Evolutionary conservation across 2,888 invertebrate genomes (phyloP).

Genomic region (Eilema griseolum): DNA sequence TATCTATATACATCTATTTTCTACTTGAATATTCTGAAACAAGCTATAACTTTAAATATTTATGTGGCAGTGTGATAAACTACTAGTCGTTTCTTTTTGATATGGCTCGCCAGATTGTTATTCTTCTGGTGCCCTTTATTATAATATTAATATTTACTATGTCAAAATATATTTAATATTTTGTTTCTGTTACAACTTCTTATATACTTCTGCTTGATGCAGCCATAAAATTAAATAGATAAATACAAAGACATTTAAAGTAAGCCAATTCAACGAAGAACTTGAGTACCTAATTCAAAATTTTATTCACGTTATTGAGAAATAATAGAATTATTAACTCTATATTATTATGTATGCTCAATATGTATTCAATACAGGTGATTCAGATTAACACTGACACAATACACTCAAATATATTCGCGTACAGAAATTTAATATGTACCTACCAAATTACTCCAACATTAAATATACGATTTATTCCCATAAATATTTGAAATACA

Average conservation of each 20-base stretch:
- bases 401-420: constrained; percentile 35
- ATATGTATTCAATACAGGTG: constrained; percentile 31
- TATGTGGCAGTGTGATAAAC: constrained; percentile 30
- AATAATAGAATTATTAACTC: constrained; percentile 24
- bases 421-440: constrained; percentile 16
- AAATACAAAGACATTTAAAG: constrained; percentile 43
- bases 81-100: neutral
- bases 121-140: neutral
- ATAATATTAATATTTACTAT: neutral
- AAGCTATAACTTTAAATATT: constrained; percentile 15
- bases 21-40: neutral
- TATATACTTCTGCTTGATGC: constrained; percentile 31
- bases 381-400: constrained; percentile 30
- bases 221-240: constrained; percentile 10
- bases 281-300: constrained; percentile 39
- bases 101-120: neutral
- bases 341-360: constrained; percentile 52
- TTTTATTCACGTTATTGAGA: constrained; percentile 51
- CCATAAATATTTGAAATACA: neutral
- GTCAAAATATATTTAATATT: neutral
- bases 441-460: neutral
- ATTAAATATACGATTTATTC: neutral
- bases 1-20: constrained; percentile 2
- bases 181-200: neutral
- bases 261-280: constrained; percentile 61